phyloP scores from a whole-genome alignment of 2,888 invertebrate species.

The Ichneumon xanthorius region DNA sequence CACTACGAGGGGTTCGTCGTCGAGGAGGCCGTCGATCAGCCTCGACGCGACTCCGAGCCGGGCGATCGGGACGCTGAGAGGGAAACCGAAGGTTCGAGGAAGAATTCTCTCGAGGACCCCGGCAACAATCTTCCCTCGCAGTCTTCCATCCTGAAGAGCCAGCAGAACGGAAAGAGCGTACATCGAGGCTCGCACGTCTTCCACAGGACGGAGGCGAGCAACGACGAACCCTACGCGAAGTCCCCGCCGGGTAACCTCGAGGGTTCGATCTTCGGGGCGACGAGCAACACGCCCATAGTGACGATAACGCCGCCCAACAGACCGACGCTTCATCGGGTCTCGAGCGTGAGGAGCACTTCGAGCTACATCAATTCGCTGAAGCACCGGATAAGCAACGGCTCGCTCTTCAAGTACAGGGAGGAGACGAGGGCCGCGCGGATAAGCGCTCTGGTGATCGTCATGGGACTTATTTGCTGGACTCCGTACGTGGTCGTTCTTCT shows the following conservation, averaged over 20 bases:
- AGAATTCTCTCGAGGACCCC: slow-evolving; percentile 53
- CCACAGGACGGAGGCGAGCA: slow-evolving; percentile 32
- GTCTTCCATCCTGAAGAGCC: slow-evolving; percentile 57
- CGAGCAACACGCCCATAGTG: slow-evolving; percentile 85
- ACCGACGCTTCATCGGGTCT: slow-evolving; percentile 84
- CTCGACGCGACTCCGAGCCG: neutral
- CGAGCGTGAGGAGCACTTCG: slow-evolving; percentile 85
- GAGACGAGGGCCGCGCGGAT: slow-evolving; percentile 96
- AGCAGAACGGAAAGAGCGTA: slow-evolving; percentile 32
- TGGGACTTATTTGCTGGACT: slow-evolving; percentile 87
- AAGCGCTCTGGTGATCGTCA: slow-evolving; percentile 91
- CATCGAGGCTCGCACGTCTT: neutral
- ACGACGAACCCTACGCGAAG: slow-evolving; percentile 43
- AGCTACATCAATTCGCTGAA: slow-evolving; percentile 91
- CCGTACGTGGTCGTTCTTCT: slow-evolving; percentile 85
- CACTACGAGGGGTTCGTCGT: slow-evolving; percentile 11
- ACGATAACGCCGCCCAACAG: slow-evolving; percentile 84
- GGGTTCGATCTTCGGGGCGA: slow-evolving; percentile 72
- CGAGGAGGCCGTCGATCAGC: neutral
- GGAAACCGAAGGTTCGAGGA: slow-evolving; percentile 1
- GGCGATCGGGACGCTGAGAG: neutral
- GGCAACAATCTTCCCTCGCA: slow-evolving; percentile 30
- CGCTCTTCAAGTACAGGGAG: slow-evolving; percentile 93
- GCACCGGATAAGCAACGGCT: slow-evolving; percentile 93
- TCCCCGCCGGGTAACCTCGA: slow-evolving; percentile 50